phyloP scores from a whole-genome alignment of 2,797 vertebrate genomes.

The Eulemur mongoz region DNA sequence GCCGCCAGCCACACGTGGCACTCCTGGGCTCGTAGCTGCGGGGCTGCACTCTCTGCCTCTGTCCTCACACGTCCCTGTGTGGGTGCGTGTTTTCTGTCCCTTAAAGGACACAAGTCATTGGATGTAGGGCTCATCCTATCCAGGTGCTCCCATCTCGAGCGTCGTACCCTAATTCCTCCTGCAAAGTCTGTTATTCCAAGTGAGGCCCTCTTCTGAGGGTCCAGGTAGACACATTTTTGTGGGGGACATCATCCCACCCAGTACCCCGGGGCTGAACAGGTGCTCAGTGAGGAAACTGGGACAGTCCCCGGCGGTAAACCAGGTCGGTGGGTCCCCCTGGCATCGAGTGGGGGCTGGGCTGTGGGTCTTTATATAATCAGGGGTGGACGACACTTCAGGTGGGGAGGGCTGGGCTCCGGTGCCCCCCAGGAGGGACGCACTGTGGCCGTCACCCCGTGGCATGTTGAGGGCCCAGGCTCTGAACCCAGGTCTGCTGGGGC shows the following conservation, averaged over 20 bases:
- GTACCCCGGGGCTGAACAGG: not conserved
- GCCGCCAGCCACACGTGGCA: accelerated
- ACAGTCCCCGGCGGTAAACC: accelerated
- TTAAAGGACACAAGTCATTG: not conserved
- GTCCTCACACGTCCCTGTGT: too few relatives aligned
- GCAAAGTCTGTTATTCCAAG: not conserved
- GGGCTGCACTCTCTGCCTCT: accelerated
- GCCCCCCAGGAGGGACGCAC: not conserved
- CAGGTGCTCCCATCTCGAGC: not conserved
- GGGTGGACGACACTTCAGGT: not conserved
- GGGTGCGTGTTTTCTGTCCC: not conserved
- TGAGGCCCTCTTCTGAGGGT: not conserved
- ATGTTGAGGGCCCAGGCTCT: too few relatives aligned
- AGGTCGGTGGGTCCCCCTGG: accelerated
- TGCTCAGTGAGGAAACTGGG: not conserved
- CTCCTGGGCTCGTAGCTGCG: accelerated
- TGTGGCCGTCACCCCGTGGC: not conserved
- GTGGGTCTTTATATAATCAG: not conserved
- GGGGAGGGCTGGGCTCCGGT: too few relatives aligned
- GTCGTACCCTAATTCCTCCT: not conserved
- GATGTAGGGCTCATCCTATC: not conserved
- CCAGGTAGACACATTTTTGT: not conserved
- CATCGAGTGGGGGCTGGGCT: not conserved
- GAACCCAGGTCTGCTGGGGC: not conserved
- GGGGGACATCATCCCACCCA: not conserved